Evolutionary conservation across 1,140 invertebrate species (phyloP).

Genomic region (Sarcophaga peregrina): DNA sequence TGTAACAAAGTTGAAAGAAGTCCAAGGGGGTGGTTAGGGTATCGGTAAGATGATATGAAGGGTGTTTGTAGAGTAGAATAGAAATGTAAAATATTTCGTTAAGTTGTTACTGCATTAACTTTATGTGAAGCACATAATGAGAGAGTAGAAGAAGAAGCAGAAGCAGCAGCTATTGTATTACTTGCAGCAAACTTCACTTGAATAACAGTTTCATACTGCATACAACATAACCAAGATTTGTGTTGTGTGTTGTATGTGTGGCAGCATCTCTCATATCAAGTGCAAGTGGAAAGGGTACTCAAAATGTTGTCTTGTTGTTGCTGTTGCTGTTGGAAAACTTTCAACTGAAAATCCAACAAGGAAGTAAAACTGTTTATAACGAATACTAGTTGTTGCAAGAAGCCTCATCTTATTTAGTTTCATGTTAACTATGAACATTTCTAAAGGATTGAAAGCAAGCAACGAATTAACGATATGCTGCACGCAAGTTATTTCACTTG

Average conservation of each 20-base stretch:
- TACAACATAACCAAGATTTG: neutral
- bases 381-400: neutral
- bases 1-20: neutral
- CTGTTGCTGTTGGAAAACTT: neutral
- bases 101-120: conserved; percentile 18
- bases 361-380: neutral
- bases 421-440: too few relatives aligned
- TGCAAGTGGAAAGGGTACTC: neutral
- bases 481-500: too few relatives aligned
- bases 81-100: neutral
- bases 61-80: too few relatives aligned
- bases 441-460: too few relatives aligned
- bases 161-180: neutral
- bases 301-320: neutral
- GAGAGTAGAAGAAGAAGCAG: neutral
- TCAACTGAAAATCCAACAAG: conserved; percentile 3
- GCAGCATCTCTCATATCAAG: too few relatives aligned
- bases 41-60: neutral
- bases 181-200: neutral
- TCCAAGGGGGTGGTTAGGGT: neutral
- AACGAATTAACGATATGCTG: too few relatives aligned
- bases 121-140: conserved; percentile 17
- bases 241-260: too few relatives aligned
- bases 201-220: neutral
- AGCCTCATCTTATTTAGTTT: neutral